Conservation (phyloP, 2,888 invertebrate genomes). For the Allacma fusca region DNA sequence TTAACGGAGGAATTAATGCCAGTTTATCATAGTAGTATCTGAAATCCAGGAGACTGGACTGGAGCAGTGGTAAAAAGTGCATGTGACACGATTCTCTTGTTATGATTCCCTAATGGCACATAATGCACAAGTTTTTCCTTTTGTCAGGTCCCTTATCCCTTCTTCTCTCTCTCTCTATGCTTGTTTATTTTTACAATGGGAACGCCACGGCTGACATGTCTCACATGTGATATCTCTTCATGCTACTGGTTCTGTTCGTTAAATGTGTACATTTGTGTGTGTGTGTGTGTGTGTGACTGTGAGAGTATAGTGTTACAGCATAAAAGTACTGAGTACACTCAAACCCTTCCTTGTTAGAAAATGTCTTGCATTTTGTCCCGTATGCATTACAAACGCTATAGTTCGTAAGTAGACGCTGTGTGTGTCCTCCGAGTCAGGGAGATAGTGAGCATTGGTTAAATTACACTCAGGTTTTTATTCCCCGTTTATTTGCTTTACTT, state of each 20-base stretch:
- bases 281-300: no score
- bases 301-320: no score
- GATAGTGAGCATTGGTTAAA: not conserved
- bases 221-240: conserved; percentile 28
- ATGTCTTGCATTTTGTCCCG: not conserved
- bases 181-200: conserved; percentile 39
- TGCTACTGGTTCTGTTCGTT: not conserved
- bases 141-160: not conserved
- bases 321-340: no score
- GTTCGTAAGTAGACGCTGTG: no score
- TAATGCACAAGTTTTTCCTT: not conserved
- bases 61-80: not conserved
- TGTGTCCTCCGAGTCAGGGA: no score
- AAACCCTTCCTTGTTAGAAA: no score
- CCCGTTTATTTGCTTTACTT: conserved; percentile 26
- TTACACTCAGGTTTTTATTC: not conserved
- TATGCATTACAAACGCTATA: no score
- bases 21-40: not conserved
- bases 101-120: conserved; percentile 34
- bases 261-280: no score
- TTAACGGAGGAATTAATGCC: not conserved
- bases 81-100: conserved; percentile 24
- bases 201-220: conserved; percentile 22
- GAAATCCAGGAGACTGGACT: not conserved
- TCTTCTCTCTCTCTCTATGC: not conserved